Base-by-base conservation (phyloP, 1,140 invertebrate species). In the Drosophila setifemur region DNA sequence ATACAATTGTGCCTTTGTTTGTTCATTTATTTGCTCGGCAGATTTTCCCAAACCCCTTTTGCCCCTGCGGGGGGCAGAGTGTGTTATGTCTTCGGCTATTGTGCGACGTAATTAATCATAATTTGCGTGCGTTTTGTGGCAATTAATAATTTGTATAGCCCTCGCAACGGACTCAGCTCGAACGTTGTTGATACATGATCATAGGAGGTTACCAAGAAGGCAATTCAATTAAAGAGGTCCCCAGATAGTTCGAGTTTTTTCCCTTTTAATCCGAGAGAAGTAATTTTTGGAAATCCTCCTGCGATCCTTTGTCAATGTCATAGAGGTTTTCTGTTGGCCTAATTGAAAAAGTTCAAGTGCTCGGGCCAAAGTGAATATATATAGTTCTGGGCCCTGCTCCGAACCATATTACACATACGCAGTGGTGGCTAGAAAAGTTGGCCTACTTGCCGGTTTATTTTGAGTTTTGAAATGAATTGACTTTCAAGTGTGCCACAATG, bases 81-180 rank as follows among this genome's bases (percentile, higher is more conserved):
- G 31, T 52, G 44, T 33, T 33, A 45, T 63, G 61, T 72, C 73
- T 44, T 64, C n/a, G 42, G 53, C 63, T 39, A 78, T 78, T 85
- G 70, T 74, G 45, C 21, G 47, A 35, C 70, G 79, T 86, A 83
- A 83, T 83, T 83, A 85, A 83, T 83, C 74, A 85, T 73, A 85
- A 85, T 83, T 83, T 83, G 79, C 74, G 74, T 75, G 58, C 54
- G 70, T 71, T 85, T 71, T 79, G 81, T 54, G 74, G 79, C 81
- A 85, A 83, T 83, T 83, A 85, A 83, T 85, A 85, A 79, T 85
- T 78, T 79, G 66, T 85, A 57, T 77, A 44, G 57, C 37, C 77
- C 52, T 69, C 73, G 35, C 67, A 70, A 58, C 66, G 52, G 63
- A 55, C 54, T 33, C 57, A 66, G 54, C 61, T 54, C 39, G 14